Evolutionary conservation across 2,797 vertebrate genomes (phyloP), one percentile per base, ranked within the genome.

Genomic region (Gallinago stenura): DNA sequence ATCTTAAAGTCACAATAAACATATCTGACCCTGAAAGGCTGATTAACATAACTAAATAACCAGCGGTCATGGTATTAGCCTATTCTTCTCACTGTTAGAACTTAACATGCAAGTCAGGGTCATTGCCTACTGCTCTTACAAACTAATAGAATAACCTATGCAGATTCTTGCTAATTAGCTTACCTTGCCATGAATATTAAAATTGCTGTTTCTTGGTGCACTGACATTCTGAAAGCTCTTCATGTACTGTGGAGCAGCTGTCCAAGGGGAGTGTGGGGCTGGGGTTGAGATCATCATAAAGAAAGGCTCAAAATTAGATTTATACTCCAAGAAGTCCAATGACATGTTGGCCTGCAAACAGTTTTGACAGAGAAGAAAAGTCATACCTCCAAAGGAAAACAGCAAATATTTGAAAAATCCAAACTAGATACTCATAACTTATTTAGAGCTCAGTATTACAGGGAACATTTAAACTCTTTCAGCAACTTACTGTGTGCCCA

Each of bases 251-350:
- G 99, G 99, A 13, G 99, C 99, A 2, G 99, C 98, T 2, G 98
- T 99, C 99, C 99, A 99, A 30, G 99, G 99, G 0, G 99, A 99
- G 90, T 99, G 99, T 0, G 99, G 99, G 6, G 99, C 99, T 25
- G 99, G 99, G 1, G 99, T 99, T 85, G 99, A 99, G 4, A 99
- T 98, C 99, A 99, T 99, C 99, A 99, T 99, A 97, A 99, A 99
- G 98, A 99, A 99, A 1, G 99, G 99, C 76, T 98, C 98, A 11
- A 97, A 98, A 97, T 98, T 99, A 48, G 98, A 99, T 96, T 99
- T 99, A 91, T 98, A 98, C 88, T 98, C 98, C 93, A 99, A 98
- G 98, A 99, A 99, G 91, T 99, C 99, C 95, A 99, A 85, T 51
- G 99, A 99, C 97, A 98, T 97, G 96, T 99, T 99, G 93, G 99